phyloP scores from a whole-genome alignment of 2,113 vertebrate genomes.

The Macquaria australasica region DNA sequence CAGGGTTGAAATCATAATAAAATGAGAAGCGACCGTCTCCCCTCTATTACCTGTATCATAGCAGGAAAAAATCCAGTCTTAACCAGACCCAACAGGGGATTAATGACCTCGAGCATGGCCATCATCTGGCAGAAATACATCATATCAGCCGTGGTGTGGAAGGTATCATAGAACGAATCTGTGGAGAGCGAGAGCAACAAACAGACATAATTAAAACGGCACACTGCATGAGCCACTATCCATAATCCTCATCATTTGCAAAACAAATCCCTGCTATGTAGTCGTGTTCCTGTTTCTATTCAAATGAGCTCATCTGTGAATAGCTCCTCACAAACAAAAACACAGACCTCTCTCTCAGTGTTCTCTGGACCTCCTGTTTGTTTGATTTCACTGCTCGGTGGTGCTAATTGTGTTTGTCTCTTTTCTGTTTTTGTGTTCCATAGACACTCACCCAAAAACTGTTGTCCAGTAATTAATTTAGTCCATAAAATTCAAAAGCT shows the following conservation, averaged over 20 bases:
- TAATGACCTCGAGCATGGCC: conserved; percentile 90
- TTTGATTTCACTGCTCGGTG: not conserved
- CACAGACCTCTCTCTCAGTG: not conserved
- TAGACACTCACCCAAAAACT: not conserved
- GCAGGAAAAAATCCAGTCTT: conserved; percentile 87
- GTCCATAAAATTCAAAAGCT: conserved; percentile 10
- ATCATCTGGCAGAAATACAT: conserved; percentile 97
- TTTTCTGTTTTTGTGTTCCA: conserved; percentile 14
- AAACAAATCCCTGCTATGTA: conserved; percentile 62
- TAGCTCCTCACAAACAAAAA: conserved; percentile 40
- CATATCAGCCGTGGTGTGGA: conserved; percentile 91
- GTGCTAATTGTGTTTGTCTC: conserved; percentile 3
- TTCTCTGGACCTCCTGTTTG: conserved; percentile 21
- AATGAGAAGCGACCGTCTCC: not conserved
- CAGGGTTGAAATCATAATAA: not conserved
- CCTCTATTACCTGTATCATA: conserved; percentile 88
- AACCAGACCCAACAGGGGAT: conserved; percentile 90
- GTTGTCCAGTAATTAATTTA: not conserved
- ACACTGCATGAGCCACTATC: not conserved
- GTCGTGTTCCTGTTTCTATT: conserved; percentile 60
- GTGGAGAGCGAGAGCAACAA: conserved; percentile 40
- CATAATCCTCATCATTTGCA: conserved; percentile 64
- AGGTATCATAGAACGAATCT: conserved; percentile 96
- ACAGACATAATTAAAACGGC: conserved; percentile 39
- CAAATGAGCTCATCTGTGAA: conserved; percentile 57